Base-by-base conservation (phyloP, 1,140 invertebrate genomes). In the Olivierus martensii region DNA sequence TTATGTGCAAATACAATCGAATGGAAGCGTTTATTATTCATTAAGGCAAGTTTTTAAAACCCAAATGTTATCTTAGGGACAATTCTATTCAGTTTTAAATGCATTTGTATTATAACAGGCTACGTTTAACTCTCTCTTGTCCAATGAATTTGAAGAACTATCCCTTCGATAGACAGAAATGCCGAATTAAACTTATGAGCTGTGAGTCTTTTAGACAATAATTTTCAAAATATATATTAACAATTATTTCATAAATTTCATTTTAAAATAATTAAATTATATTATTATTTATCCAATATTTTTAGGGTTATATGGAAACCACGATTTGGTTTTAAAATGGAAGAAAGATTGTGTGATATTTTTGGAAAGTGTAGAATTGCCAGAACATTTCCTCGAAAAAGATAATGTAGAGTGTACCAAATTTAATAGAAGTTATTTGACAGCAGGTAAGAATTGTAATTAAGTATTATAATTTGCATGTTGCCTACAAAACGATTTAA, bases 311-410 rank as follows among this genome's bases (percentile, higher is more conserved):
- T 61, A 54, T 15, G 55, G 55, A 7, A 53, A 50, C 46, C 51
- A 56, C 12, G 59, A 55, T 17, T 37, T 61, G 11, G 35, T 56
- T 2, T 37, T 59, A 19, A 56, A 44, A 6, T 61, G 59, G 59
- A 55, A 59, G 11, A 45, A 57, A 10, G 57, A 58, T n/a, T 57
- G 57, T 37, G 56, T 55, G 1, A 58, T 55, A 12, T 58, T 61
- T 35, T 34, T 61, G 28, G 45, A 55, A 11, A 60, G 57, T 22
- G 51, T 61, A 4, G 55, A 53, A n/a, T 45, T 61, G 2, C 59
- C 59, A 4, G 59, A 58, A 49, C 57, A 58, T 22, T 61, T 57
- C 14, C 45, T 55, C 9, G 51, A 55, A 49, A 51, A 59, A 48
- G 52, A 61, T 38, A 44, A 57, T 35, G 51, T 59, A 48, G 47